Base-by-base conservation (phyloP, 2,888 invertebrate genomes). In the Holacanthella duospinosa region DNA sequence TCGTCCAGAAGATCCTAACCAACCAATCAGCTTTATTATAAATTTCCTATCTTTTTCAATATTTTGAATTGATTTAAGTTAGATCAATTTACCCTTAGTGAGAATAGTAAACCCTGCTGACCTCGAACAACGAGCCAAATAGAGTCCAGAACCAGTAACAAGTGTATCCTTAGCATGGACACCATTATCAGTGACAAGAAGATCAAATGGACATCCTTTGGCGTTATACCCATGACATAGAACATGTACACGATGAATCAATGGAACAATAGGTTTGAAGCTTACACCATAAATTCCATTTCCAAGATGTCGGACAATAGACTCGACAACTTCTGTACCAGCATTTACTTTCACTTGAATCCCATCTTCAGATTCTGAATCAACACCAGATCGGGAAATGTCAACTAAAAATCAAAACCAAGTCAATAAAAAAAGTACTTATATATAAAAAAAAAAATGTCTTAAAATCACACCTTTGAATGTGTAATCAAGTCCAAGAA, bases 181-280 rank as follows among this genome's bases (percentile, higher is more conserved):
- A 4, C 71, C 70, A 43, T 65, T 68, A 44, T 73, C 73, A n/a
- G 68, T 63, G 2, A 71, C 69, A 55, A 69, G 65, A 24, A 73
- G 62, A 55, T 73, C 73, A 59, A 73, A 73, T 1, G 73, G 73
- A 60, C 68, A 71, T 26, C 79, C 78, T 63, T 78, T 77, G 24
- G 78, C 74, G 60, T 90, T 90, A 53, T 91, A 85, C 56, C 88
- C 90, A 77, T 93, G 93, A 79, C 91, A 93, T 71, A 87, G 84
- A 59, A 95, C 83, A 65, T 88, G 85, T 63, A 96, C 83, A 73
- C 88, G 83, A 77, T 96, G 94, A 1, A 92, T 88, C 26, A 93
- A 89, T 1, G 91, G 88, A 44, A 88, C 80, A 0, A 86, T 85
- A 0, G 95, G 95, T 76, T 91, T 90, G 79, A 93, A 94, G 64